A percentile compares a stretch with the other conserved stretches of the same genome.
Evolutionary conservation across 2,113 vertebrate species (phyloP).

Genomic region (Nothobranchius kuhntae): DNA sequence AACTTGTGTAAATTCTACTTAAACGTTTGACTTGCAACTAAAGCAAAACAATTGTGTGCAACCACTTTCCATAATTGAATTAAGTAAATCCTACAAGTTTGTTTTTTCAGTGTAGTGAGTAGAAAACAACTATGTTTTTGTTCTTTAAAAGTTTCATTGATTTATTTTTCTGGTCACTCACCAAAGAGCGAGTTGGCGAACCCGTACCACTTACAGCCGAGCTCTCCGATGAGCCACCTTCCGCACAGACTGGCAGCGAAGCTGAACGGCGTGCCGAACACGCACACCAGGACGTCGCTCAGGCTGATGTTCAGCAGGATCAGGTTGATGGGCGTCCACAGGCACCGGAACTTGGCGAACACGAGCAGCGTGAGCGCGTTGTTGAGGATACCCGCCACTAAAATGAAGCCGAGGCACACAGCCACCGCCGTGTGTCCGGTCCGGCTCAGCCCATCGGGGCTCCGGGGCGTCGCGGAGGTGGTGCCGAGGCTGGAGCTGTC

Average conservation of each 20-base stretch:
- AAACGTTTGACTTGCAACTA: too few relatives aligned
- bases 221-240: constrained; percentile 71
- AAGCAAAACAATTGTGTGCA: too few relatives aligned
- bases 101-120: too few relatives aligned
- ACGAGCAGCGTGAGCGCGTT: constrained; percentile 69
- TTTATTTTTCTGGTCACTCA: constrained; percentile 48
- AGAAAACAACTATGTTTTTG: too few relatives aligned
- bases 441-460: constrained; percentile 59
- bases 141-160: too few relatives aligned
- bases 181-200: constrained; percentile 81
- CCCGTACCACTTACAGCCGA: constrained; percentile 78
- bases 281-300: constrained; percentile 78
- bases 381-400: constrained; percentile 70
- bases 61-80: too few relatives aligned
- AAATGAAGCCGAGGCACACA: constrained; percentile 72
- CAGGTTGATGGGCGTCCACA: constrained; percentile 78
- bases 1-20: too few relatives aligned
- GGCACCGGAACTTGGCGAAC: constrained; percentile 66
- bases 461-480: constrained; percentile 27
- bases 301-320: constrained; percentile 80
- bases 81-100: too few relatives aligned
- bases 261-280: constrained; percentile 77
- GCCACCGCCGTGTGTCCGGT: constrained; percentile 72
- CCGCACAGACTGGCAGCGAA: constrained; percentile 78
- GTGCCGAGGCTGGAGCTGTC: constrained; percentile 52